Evolutionary conservation across 2,888 invertebrate genomes (phyloP), one percentile per base, ranked within the genome.

Genomic region (Lordiphosa fenestrarum): DNA sequence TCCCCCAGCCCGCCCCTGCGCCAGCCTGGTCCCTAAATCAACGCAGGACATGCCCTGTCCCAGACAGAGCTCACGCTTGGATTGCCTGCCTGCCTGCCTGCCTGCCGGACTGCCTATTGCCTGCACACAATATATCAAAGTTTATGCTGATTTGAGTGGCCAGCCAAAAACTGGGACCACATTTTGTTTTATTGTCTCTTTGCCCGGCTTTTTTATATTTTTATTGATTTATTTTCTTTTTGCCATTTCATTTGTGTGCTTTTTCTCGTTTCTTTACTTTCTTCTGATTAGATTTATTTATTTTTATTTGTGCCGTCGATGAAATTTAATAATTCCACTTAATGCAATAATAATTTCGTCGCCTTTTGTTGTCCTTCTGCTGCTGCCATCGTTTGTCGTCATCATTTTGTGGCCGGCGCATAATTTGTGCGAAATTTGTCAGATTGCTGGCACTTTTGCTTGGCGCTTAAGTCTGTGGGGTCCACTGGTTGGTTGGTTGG

Each of bases 271-370:
- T 9, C 9, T 81, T 81, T 84, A 77, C 81, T 9, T 3, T 9
- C 9, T 81, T 81, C 81, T 84, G 84, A 81, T 81, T 84, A 81
- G 81, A 81, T 81, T 81, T 81, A 80, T 80, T 84, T 84, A 81
- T 81, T 81, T 81, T 81, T 77, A 84, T 81, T 81, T 71, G 69
- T 63, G 71, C 64, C 59, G 71, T 63, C 76, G 77, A 81, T 81
- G 84, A 81, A 81, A 84, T 81, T 81, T 84, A 81, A 81, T 81
- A 81, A 81, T 81, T 84, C 80, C 84, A 81, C 84, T 81, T 81
- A 81, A 84, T 81, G 80, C 77, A 81, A 81, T 81, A 81, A 84
- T 81, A 81, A 81, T 81, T 80, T 81, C 77, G 81, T 81, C 84
- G 80, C 80, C 80, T 81, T 83, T 80, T 78, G 83, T 78, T 72